phyloP scores from a whole-genome alignment of 2,888 invertebrate genomes.

The Carabus problematicus region DNA sequence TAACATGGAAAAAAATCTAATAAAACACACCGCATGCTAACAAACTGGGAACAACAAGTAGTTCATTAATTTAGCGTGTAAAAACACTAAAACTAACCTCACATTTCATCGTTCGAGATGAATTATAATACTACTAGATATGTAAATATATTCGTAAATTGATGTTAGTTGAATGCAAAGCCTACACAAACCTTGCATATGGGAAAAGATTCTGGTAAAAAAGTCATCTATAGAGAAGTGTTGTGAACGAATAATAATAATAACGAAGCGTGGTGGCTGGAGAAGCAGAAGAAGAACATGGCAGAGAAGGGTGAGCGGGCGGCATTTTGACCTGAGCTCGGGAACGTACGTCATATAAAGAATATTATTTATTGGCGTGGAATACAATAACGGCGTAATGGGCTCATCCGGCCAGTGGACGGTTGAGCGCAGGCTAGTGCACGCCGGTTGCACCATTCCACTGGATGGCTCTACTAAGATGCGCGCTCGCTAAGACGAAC shows the following conservation, averaged over 20 bases:
- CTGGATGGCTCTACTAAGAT: constrained; percentile 51
- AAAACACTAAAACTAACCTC: no score
- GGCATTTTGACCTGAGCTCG: constrained; percentile 34
- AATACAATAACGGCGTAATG: constrained; percentile 59
- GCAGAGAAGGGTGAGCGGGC: background rate
- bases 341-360: constrained; percentile 57
- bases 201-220: no score
- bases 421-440: constrained; percentile 15
- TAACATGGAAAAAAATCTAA: background rate
- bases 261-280: background rate
- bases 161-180: no score
- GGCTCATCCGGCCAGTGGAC: constrained; percentile 51
- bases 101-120: no score
- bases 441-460: constrained; percentile 38
- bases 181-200: no score
- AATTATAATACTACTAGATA: no score
- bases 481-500: constrained; percentile 50
- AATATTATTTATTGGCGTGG: constrained; percentile 60
- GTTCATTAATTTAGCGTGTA: no score
- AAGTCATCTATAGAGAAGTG: no score
- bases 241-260: background rate
- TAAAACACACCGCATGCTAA: background rate
- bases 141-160: no score
- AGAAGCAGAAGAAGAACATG: background rate
- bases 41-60: no score